These are phyloP conservation scores for Dolichoris vasculosae DNA, from an alignment of 1,140 invertebrate genomes.

Conservation along the genomic window DNA sequence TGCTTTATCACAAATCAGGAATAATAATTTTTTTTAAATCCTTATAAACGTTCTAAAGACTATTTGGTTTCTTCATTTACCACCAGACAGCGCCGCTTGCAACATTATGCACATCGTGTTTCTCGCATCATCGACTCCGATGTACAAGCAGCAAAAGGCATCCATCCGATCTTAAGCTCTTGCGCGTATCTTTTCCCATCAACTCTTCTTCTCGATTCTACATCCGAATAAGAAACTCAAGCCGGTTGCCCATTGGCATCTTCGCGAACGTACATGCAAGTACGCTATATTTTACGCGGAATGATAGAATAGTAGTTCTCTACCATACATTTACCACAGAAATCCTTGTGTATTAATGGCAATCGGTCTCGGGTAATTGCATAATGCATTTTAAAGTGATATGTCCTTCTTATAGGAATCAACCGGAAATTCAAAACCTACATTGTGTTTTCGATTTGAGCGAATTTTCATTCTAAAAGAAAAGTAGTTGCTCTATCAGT, in stretches of 20 bases:
- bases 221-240: constrained; percentile 7
- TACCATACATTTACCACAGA: not conserved
- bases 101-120: constrained; percentile 3
- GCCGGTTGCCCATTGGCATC: not conserved
- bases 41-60: not conserved
- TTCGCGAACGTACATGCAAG: not conserved
- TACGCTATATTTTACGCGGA: not conserved
- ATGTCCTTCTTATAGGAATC: not conserved
- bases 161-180: not conserved
- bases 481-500: not conserved
- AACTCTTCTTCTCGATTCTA: not conserved
- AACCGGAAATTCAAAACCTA: too few species aligned
- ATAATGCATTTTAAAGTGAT: not conserved
- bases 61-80: not conserved
- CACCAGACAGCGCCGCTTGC: not conserved
- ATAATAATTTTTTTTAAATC: not conserved
- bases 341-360: not conserved
- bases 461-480: not conserved
- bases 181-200: constrained; percentile 16
- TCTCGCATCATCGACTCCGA: constrained; percentile 1
- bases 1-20: not conserved
- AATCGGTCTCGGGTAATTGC: not conserved
- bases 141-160: not conserved
- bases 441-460: not conserved
- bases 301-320: not conserved